These are phyloP conservation scores for Epizoanthus scotinus DNA, from an alignment of 92 coral and sea anemone genomes.

Conservation along the genomic window DNA sequence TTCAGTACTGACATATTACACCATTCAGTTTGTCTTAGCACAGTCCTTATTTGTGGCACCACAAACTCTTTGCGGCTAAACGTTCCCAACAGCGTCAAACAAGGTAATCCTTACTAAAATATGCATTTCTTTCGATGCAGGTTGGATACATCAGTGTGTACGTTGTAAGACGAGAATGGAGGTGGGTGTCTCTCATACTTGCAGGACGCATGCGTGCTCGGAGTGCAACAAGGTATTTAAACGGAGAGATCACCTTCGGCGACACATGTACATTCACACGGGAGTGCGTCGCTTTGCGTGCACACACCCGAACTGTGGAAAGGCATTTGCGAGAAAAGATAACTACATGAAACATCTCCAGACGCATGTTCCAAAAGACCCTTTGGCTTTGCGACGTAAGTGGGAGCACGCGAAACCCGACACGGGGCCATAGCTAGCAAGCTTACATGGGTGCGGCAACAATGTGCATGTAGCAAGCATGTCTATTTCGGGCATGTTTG, in stretches of 20 bases:
- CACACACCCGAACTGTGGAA: constrained; percentile 13
- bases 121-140: not conserved
- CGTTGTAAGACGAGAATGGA: constrained; percentile 18
- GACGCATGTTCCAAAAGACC: constrained; percentile 12
- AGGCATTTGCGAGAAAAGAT: constrained; percentile 32
- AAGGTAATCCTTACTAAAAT: not conserved
- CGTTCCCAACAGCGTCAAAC: not conserved
- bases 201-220: constrained; percentile 31
- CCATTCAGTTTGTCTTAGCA: no score
- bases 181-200: constrained; percentile 5
- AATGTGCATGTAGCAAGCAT: not conserved
- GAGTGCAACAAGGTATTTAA: constrained; percentile 28
- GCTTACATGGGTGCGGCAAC: not conserved
- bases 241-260: constrained; percentile 28
- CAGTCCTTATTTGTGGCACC: no score
- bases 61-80: not conserved
- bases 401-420: not conserved
- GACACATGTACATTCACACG: constrained; percentile 34
- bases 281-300: constrained; percentile 24
- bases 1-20: no score
- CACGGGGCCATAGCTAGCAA: not conserved
- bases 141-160: not conserved
- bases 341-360: constrained; percentile 43
- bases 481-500: not conserved
- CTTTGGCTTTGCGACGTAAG: not conserved